phyloP scores from a whole-genome alignment of 2,888 invertebrate species.

The Lottia gigantea region DNA sequence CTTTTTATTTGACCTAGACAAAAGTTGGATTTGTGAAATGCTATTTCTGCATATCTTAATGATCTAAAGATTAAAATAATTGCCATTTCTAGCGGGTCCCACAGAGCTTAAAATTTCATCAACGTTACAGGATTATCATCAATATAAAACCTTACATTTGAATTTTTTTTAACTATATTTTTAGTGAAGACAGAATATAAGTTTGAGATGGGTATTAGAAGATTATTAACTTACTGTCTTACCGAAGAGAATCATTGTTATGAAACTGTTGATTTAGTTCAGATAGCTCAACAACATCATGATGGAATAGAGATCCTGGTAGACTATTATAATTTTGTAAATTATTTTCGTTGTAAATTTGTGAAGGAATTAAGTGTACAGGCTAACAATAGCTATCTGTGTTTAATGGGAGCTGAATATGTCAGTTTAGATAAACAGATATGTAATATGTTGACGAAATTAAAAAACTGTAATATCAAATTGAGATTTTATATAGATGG shows the following conservation, averaged over 20 bases:
- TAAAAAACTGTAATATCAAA: conserved; percentile 50
- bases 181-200: no score
- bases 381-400: conserved; percentile 49
- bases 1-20: no score
- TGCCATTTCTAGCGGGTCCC: no score
- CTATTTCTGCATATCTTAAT: no score
- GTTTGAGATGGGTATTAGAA: conserved; percentile 53
- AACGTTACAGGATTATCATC: no score
- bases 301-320: conserved; percentile 60
- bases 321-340: conserved; percentile 61
- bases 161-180: no score
- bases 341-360: conserved; percentile 48
- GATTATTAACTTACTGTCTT: conserved; percentile 50
- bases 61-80: no score
- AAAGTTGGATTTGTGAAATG: no score
- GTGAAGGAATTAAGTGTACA: conserved; percentile 44
- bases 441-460: conserved; percentile 50
- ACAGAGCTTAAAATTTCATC: no score
- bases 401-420: conserved; percentile 62
- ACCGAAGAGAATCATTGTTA: conserved; percentile 43
- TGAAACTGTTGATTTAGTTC: conserved; percentile 54
- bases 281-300: conserved; percentile 41
- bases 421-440: conserved; percentile 46
- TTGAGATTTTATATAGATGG: conserved; percentile 63
- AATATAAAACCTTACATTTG: no score